Evolutionary conservation across 1,140 invertebrate species (phyloP).

Genomic region (Solenopsis invicta): DNA sequence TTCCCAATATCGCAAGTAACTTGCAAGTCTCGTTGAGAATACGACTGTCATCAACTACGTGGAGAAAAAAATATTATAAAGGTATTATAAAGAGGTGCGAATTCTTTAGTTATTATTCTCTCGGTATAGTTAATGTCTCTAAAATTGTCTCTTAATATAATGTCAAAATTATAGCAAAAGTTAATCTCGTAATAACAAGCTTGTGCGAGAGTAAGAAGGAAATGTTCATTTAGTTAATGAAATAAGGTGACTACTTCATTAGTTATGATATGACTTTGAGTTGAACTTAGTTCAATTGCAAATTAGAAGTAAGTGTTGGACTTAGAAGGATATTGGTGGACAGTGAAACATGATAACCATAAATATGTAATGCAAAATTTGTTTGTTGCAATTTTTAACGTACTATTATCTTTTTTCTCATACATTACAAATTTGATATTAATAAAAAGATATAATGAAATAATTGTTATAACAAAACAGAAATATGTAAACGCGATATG

Average conservation of each 20-base stretch:
- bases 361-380: background rate
- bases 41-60: background rate
- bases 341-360: background rate
- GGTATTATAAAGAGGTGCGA: constrained; percentile 21
- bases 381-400: background rate
- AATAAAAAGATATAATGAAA: background rate
- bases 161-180: constrained; percentile 10
- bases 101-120: background rate
- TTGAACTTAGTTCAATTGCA: constrained; percentile 24
- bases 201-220: background rate
- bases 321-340: constrained; percentile 14
- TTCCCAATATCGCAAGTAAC: background rate
- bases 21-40: background rate
- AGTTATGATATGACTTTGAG: background rate
- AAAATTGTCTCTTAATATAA: constrained; percentile 12
- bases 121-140: background rate
- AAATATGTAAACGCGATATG: background rate
- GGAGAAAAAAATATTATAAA: background rate
- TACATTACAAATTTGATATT: constrained; percentile 10
- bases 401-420: background rate
- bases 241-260: background rate
- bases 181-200: constrained; percentile 11
- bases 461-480: background rate
- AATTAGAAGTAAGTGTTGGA: constrained; percentile 1
- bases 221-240: constrained; percentile 29